These are phyloP conservation scores for Philotrypesis tridentata DNA, from an alignment of 1,140 invertebrate species.

Conservation along the genomic window DNA sequence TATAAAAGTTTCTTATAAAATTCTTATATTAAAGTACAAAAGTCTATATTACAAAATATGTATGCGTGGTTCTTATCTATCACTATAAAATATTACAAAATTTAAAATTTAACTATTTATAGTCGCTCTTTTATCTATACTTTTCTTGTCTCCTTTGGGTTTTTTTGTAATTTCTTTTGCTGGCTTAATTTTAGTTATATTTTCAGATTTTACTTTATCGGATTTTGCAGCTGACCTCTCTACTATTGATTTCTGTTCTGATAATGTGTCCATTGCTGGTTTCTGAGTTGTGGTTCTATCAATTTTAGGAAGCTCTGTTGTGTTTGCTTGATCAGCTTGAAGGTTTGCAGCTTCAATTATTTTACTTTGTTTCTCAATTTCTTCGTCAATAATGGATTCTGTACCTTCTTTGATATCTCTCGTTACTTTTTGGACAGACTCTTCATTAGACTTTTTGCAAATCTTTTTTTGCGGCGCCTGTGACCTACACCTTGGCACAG, in stretches of 20 bases:
- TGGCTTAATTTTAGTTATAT: slow-evolving; percentile 22
- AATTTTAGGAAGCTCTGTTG: slow-evolving; percentile 18
- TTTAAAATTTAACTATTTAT: slow-evolving; percentile 9
- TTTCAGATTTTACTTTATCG: not conserved
- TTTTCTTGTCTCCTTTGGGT: not conserved
- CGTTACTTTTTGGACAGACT: not conserved
- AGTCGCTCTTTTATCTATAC: not conserved
- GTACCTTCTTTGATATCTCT: slow-evolving; percentile 20
- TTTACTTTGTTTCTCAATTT: slow-evolving; percentile 1
- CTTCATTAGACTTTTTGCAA: slow-evolving; percentile 44
- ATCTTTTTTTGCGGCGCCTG: slow-evolving; percentile 30
- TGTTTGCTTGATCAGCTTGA: not conserved
- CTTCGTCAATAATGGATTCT: not conserved
- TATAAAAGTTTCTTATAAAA: slow-evolving; percentile 37
- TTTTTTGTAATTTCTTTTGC: slow-evolving; percentile 19
- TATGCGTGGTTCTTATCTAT: not conserved
- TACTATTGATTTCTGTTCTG: not conserved
- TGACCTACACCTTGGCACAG: no score
- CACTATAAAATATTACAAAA: not conserved
- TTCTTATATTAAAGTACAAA: slow-evolving; percentile 26
- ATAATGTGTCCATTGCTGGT: not conserved
- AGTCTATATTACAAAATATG: slow-evolving; percentile 17
- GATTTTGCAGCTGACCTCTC: not conserved
- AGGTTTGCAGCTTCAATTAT: not conserved
- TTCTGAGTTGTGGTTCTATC: slow-evolving; percentile 28